Base-by-base conservation (phyloP, 2,797 vertebrate species). In the Decapterus maruadsi region DNA sequence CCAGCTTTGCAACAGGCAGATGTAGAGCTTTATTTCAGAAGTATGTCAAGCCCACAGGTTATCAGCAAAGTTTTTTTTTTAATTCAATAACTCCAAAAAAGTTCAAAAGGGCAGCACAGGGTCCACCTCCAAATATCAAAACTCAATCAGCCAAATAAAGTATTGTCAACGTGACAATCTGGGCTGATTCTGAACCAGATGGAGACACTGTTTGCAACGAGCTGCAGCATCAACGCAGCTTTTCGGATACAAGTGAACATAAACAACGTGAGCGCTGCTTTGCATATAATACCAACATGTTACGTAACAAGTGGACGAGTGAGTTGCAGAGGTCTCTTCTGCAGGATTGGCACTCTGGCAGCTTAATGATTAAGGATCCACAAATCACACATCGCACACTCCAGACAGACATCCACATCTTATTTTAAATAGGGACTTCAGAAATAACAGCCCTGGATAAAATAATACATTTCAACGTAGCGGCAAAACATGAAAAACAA, bases 291-390 rank as follows among this genome's bases (percentile, higher is more conserved):
- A 36, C 55, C 75, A 36, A 48, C 34, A 3, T 71, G 76, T 86
- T 86, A 72, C 36, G 57, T 75, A 87, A 88, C 46, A 72, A 80
- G 55, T 17, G 66, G 75, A 82, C 60, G 11, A 64, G 26, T 78
- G 66, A 75, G 57, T 63, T 71, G 61, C 74, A 77, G 69, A 75
- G n/a, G 56, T 78, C 73, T 77, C 50, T 77, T 75, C 70, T 53
- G 59, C 42, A 50, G 31, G 80, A 84, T 85, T 86, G 87, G 90
- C 89, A 87, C 90, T 86, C 67, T 42, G 87, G 78, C n/a, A 17
- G 74, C 45, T 85, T 81, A 55, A 80, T 71, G 70, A 83, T 72
- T 65, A 79, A 70, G 65, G 58, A 80, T 78, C 60, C 56, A 13
- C 55, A 67, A 81, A 80, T 63, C 67, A 69, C 51, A 78, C 66